phyloP scores from a whole-genome alignment of 2,113 vertebrate genomes.

The Bostrychus sinensis region DNA sequence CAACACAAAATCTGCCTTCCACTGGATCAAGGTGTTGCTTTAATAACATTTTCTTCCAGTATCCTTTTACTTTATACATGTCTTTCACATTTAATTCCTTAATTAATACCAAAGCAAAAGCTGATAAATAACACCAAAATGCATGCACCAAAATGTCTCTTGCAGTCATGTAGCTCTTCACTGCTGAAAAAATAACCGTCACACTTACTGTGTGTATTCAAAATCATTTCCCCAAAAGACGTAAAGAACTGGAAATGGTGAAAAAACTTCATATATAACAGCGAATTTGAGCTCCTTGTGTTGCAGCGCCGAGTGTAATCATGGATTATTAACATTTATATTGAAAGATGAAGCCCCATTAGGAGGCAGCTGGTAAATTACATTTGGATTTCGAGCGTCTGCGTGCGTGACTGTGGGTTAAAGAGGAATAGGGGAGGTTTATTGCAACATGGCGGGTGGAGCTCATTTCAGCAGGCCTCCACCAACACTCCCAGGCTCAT shows the following conservation, averaged over 20 bases:
- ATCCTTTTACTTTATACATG: background rate
- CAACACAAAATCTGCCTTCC: too few species aligned
- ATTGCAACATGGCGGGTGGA: conserved; percentile 54
- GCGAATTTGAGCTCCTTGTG: conserved; percentile 22
- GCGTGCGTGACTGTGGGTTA: conserved; percentile 28
- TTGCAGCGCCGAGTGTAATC: conserved; percentile 60
- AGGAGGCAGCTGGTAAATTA: conserved; percentile 73
- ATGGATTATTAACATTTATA: conserved; percentile 79
- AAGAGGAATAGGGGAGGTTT: conserved; percentile 31
- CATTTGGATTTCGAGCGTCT: conserved; percentile 40
- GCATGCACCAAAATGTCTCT: background rate
- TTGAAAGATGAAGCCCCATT: conserved; percentile 76
- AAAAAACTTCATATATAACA: conserved; percentile 30
- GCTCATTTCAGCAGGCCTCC: conserved; percentile 64
- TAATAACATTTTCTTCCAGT: background rate
- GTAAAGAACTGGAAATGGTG: background rate
- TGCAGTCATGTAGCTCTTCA: background rate
- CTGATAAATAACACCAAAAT: background rate
- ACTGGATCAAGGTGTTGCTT: too few species aligned
- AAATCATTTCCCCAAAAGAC: background rate
- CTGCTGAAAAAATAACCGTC: background rate
- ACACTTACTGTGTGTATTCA: background rate
- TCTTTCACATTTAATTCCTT: too few species aligned
- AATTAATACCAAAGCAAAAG: too few species aligned
- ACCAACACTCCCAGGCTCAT: conserved; percentile 40